Percentiles rank a stretch among this genome's conserved stretches.
These are phyloP conservation scores for Lepidurus packardi DNA, from an alignment of 1,140 invertebrate species.

Conservation along the genomic window DNA sequence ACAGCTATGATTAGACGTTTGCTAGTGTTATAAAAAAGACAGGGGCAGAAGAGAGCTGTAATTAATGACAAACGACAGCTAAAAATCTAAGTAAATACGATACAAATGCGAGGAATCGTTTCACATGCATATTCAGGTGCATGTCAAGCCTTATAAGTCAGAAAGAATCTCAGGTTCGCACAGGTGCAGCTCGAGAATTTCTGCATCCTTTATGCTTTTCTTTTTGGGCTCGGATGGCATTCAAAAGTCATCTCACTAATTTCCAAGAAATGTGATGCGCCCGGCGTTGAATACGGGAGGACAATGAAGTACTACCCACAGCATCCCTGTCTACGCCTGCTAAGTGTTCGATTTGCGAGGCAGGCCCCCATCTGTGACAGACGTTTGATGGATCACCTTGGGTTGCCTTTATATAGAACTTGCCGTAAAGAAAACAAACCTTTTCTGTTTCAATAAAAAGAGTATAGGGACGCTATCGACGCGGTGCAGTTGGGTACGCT, in stretches of 20 bases:
- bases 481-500: neutral
- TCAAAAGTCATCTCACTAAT: neutral
- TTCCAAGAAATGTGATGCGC: neutral
- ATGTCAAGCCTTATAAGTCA: neutral
- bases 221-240: neutral
- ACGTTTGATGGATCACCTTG: conserved; percentile 1
- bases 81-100: no score
- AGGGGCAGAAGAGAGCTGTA: no score
- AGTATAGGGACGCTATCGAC: conserved; percentile 16
- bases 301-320: neutral
- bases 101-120: no score
- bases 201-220: neutral
- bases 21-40: no score
- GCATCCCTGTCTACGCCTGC: neutral
- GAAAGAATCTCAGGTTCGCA: neutral
- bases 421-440: neutral
- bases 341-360: conserved; percentile 8
- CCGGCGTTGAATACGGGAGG: neutral
- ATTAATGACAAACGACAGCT: no score
- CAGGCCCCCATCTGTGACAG: neutral
- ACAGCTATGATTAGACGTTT: no score
- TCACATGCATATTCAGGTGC: no score
- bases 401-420: neutral
- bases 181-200: neutral
- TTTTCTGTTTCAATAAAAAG: conserved; percentile 19